Base-by-base conservation (phyloP, 1,140 invertebrate genomes). In the Chironomus tepperi region DNA sequence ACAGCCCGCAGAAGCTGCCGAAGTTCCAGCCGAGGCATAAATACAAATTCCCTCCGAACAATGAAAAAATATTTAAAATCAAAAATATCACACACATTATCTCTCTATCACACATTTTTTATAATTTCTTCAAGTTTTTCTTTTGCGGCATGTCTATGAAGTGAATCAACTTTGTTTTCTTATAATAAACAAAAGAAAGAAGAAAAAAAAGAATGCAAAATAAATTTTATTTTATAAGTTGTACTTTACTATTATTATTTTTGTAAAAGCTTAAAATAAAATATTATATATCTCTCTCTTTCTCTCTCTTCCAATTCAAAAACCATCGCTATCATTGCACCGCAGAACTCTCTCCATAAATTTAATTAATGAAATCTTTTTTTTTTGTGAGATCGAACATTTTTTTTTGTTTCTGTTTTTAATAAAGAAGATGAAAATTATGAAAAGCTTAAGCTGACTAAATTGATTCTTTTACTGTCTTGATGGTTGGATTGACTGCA, bases 241-340 rank as follows among this genome's bases (percentile, higher is more conserved):
- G 47, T 57, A 57, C 47, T 57, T 57, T 57, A 57, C 5, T 34
- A 34, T 34, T 34, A 34, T 57, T 57, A 57, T 57, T 57, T 57
- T 57, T 57, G 47, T 57, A 57, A 57, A 57, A 57, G 47, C 47
- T 57, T 57, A 57, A 57, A 57, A 57, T 57, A 57, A 57, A 57
- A 34, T 34, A 34, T 34, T 34, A 34, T n/a, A n/a, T n/a, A n/a
- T n/a, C n/a, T n/a, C n/a, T 34, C 24, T 34, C 24, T 34, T 34
- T 57, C 47, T 57, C 47, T 47, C 43, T 57, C 47, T 12, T n/a
- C 12, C 47, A n/a, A 12, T 57, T 57, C 10, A 9, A 12, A 57
- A 57, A 57, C n/a, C 12, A 57, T 12, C 47, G 47, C 47, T 57
- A 57, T 57, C 47, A 57, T 57, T 57, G 47, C 47, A 57, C n/a